Base-by-base conservation (phyloP, 2,797 vertebrate species). In the Enteromius fasciolatus region DNA sequence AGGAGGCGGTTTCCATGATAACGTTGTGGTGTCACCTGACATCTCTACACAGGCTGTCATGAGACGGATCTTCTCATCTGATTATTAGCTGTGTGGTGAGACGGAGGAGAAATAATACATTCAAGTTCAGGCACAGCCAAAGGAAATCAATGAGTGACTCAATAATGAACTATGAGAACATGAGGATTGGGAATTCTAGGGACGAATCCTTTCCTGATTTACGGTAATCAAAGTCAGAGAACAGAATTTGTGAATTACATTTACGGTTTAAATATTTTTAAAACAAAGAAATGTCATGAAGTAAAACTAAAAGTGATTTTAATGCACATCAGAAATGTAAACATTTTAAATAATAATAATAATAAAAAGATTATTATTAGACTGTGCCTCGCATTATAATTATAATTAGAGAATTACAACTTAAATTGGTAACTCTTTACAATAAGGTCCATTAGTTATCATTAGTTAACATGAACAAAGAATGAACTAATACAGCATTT, bases 1-100 rank as follows among this genome's bases (percentile, higher is more conserved):
- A 85, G 64, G 85, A 59, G 83, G 90, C 87, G 88, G 89, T 80
- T 87, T 93, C 93, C 93, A 94, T 79, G 86, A 87, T 85, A 94
- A 84, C 48, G 92, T 93, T 84, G 76, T 89, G 79, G 81, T 90
- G 90, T 93, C 93, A 78, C 91, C 93, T 1, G 93, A 94, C 94
- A 95, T 95, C 81, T 82, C 83, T 48, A 66, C 68, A 75, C 59
- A 33, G 25, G 66, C 46, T 61, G 12, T 61, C 12, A 28, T 61
- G 59, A 61, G 59, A 61, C 3, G 12, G 59, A 28, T 28, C 59
- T 28, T 2, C 59, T 83, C 84, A 88, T 86, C 82, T 77, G 81
- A 86, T 44, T 67, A 74, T 20, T 73, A 76, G 79, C 44, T 63
- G 81, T 83, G 76, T 52, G 78, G 48, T 63, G 59, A 63, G 25